Conservation (phyloP, 2,797 vertebrate species). For the Sebastes hubbsi region DNA sequence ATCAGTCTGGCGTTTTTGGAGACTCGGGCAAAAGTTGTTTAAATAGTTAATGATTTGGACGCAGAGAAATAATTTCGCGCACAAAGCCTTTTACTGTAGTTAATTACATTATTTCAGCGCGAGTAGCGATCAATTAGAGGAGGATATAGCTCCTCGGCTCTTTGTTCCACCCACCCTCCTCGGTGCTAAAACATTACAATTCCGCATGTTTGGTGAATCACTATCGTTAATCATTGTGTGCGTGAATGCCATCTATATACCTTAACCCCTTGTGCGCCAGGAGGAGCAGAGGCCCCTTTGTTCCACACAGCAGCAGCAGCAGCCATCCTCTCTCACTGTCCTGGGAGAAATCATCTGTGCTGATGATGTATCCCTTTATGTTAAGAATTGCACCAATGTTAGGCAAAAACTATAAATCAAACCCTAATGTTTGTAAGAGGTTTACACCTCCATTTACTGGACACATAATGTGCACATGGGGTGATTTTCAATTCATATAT, state of each 20-base stretch:
- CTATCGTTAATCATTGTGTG: slow-evolving; percentile 43
- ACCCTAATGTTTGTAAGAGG: not conserved
- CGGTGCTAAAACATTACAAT: slow-evolving; percentile 11
- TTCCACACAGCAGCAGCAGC: slow-evolving; percentile 19
- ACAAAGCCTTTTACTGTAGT: slow-evolving; percentile 1
- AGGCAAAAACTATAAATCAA: not conserved
- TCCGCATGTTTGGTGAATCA: slow-evolving; percentile 23
- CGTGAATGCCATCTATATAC: slow-evolving; percentile 20
- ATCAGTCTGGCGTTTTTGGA: not conserved
- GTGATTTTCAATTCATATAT: not conserved
- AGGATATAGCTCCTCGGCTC: not conserved
- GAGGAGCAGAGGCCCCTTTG: slow-evolving; percentile 41
- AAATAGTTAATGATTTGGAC: slow-evolving; percentile 44
- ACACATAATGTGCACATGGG: not conserved
- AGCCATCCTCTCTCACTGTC: not conserved
- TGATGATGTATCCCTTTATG: not conserved
- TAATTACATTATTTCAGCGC: slow-evolving; percentile 33
- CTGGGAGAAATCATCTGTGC: not conserved
- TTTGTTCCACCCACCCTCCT: slow-evolving; percentile 6
- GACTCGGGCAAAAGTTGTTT: slow-evolving; percentile 6
- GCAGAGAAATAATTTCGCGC: not conserved
- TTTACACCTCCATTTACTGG: not conserved
- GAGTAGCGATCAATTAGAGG: slow-evolving; percentile 14
- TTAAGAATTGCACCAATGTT: not conserved
- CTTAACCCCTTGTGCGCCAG: slow-evolving; percentile 51